Percentiles rank a stretch among this genome's conserved stretches.
These are phyloP conservation scores for Tribolium freemani DNA, from an alignment of 2,888 invertebrate genomes.

Conservation along the genomic window DNA sequence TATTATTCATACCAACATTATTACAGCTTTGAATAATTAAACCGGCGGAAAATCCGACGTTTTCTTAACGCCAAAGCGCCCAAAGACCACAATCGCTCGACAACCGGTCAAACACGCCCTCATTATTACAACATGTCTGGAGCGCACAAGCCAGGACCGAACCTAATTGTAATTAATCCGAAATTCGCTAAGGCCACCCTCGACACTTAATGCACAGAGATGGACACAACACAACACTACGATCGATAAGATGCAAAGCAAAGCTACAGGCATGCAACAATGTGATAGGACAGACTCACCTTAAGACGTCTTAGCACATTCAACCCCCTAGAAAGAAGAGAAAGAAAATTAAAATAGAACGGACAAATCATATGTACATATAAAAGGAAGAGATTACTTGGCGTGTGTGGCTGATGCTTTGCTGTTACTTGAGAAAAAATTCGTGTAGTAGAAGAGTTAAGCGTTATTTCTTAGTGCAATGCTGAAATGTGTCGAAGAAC, in stretches of 20 bases:
- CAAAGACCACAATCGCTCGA: slow-evolving; percentile 39
- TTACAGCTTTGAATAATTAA: slow-evolving; percentile 65
- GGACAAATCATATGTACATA: slow-evolving; percentile 55
- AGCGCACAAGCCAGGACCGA: slow-evolving; percentile 11
- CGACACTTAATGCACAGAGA: background rate
- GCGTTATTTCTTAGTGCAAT: slow-evolving; percentile 14
- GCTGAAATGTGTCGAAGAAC: slow-evolving; percentile 27
- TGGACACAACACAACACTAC: slow-evolving; percentile 1
- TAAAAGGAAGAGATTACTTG: slow-evolving; percentile 38
- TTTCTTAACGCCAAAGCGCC: slow-evolving; percentile 38
- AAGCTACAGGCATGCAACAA: slow-evolving; percentile 39
- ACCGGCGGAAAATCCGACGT: slow-evolving; percentile 50
- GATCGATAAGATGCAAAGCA: background rate
- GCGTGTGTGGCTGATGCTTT: background rate
- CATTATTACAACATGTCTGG: slow-evolving; percentile 37
- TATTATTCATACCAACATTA: slow-evolving; percentile 69
- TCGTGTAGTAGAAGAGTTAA: background rate
- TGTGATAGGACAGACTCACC: slow-evolving; percentile 62
- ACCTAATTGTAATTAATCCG: slow-evolving; percentile 36
- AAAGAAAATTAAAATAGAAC: slow-evolving; percentile 59
- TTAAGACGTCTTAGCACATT: slow-evolving; percentile 65
- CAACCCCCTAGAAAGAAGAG: slow-evolving; percentile 66
- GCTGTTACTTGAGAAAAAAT: background rate
- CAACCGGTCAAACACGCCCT: slow-evolving; percentile 23
- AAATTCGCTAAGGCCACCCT: slow-evolving; percentile 14